Evolutionary conservation across 2,888 invertebrate species (phyloP).

Genomic region (Pollenia amentaria): DNA sequence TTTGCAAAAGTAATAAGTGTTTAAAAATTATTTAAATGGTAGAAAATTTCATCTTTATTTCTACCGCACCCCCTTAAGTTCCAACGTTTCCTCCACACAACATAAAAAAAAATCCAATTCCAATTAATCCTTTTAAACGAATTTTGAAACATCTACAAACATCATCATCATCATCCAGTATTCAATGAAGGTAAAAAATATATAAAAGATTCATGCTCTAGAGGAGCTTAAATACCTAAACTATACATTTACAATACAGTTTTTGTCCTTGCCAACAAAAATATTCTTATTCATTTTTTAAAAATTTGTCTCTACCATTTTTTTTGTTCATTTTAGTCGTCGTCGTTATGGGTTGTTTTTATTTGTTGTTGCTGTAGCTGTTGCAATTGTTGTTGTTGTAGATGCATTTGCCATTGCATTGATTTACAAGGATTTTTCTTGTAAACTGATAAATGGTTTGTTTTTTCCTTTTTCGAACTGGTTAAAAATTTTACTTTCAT

Average conservation of each 20-base stretch:
- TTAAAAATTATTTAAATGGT: too few species aligned
- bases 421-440: constrained; percentile 73
- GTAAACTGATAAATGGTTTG: constrained; percentile 76
- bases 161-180: constrained; percentile 12
- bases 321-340: not conserved
- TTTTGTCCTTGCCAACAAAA: constrained; percentile 64
- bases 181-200: not conserved
- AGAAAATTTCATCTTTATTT: too few species aligned
- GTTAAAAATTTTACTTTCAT: constrained; percentile 64
- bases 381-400: not conserved
- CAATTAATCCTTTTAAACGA: constrained; percentile 24
- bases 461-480: constrained; percentile 74
- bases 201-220: constrained; percentile 51
- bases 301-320: constrained; percentile 52
- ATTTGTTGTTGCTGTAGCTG: not conserved
- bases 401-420: constrained; percentile 67
- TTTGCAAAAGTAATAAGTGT: too few species aligned
- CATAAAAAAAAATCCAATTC: not conserved
- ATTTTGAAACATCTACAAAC: constrained; percentile 26
- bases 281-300: constrained; percentile 65
- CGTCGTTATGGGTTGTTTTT: constrained; percentile 33
- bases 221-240: constrained; percentile 50
- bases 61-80: too few species aligned
- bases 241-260: constrained; percentile 30
- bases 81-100: not conserved